phyloP scores from a whole-genome alignment of 2,888 invertebrate species.

The Tenthredo livida region DNA sequence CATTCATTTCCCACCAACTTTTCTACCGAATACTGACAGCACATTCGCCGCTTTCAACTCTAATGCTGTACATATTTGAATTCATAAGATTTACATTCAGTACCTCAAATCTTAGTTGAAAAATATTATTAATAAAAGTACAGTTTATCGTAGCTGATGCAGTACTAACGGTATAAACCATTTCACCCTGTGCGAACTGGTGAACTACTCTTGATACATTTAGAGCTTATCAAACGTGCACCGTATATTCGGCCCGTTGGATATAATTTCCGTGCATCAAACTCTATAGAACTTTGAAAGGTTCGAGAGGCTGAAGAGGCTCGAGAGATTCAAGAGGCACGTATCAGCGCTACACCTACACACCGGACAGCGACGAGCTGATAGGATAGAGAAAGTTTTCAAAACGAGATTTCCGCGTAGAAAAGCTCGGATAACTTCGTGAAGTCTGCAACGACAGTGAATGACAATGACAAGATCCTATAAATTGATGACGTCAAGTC shows the following conservation, averaged over 20 bases:
- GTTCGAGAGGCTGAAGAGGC: constrained; percentile 15
- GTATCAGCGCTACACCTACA: constrained; percentile 17
- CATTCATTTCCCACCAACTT: background rate
- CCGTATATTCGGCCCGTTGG: background rate
- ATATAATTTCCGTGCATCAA: constrained; percentile 38
- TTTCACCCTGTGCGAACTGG: background rate
- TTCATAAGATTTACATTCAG: background rate
- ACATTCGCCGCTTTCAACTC: background rate
- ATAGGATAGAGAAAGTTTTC: constrained; percentile 33
- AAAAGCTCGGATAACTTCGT: background rate
- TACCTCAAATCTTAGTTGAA: background rate
- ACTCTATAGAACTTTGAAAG: constrained; percentile 7
- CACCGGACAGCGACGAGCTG: constrained; percentile 17
- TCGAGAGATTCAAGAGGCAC: constrained; percentile 18
- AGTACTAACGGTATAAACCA: background rate
- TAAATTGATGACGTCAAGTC: background rate
- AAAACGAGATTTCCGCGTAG: background rate
- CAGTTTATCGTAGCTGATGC: background rate
- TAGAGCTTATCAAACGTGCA: constrained; percentile 18
- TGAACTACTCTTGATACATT: background rate
- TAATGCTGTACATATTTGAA: background rate
- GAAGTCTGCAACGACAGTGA: background rate
- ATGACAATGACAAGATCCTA: constrained; percentile 1
- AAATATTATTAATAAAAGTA: background rate
- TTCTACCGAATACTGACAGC: background rate